phyloP scores from a whole-genome alignment of 2,888 invertebrate genomes.

The Proisotoma minuta region DNA sequence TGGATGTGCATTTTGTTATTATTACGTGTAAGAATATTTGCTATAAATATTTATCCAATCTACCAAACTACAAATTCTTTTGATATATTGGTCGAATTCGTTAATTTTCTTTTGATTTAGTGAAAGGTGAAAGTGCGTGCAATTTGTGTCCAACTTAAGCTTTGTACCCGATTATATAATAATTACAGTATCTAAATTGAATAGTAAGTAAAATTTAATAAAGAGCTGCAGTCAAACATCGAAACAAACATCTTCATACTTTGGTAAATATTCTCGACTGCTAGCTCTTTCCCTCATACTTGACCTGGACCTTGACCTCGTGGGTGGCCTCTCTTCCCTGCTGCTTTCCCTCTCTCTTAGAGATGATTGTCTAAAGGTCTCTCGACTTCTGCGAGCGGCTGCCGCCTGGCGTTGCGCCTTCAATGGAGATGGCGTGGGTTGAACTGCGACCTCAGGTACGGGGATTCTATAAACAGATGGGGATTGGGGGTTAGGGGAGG shows the following conservation, averaged over 20 bases:
- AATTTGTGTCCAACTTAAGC: too few relatives aligned
- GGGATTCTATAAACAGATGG: conserved; percentile 23
- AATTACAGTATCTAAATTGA: neutral
- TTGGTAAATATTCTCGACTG: conserved; percentile 31
- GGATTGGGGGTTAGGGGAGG: conserved; percentile 34
- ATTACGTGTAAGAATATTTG: too few relatives aligned
- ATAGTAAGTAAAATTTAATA: neutral
- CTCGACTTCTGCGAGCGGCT: neutral
- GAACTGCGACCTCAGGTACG: conserved; percentile 17
- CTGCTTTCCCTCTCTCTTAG: neutral
- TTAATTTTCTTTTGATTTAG: too few relatives aligned
- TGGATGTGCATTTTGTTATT: too few relatives aligned
- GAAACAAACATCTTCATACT: conserved; percentile 42
- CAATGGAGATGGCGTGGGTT: neutral
- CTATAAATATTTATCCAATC: too few relatives aligned
- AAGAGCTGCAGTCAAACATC: conserved; percentile 40
- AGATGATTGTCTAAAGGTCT: neutral
- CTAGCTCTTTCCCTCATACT: conserved; percentile 35
- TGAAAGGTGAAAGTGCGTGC: too few relatives aligned
- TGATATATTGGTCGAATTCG: too few relatives aligned
- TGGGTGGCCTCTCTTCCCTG: neutral
- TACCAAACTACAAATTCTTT: too few relatives aligned
- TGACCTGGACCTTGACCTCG: neutral
- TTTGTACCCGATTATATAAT: too few relatives aligned
- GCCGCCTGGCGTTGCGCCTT: neutral